Percentiles rank a stretch among this genome's conserved stretches.
Conservation (phyloP, 2,888 invertebrate species). For the Flexamia atlantica region DNA sequence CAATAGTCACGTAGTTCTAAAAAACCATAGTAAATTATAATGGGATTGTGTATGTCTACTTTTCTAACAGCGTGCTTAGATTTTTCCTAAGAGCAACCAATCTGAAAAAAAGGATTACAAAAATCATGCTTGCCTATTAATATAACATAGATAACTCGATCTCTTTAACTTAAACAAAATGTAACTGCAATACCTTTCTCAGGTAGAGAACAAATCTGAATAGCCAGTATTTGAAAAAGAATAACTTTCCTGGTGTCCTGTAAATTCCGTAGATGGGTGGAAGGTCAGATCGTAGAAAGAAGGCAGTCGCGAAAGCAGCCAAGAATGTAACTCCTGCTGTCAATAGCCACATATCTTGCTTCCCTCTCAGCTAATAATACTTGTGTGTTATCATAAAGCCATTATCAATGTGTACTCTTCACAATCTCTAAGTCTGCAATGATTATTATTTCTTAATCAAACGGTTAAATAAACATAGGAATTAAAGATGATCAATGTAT, state of each 20-base stretch:
- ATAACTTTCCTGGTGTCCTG: constrained; percentile 42
- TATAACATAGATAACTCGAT: too few relatives aligned
- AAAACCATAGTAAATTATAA: too few relatives aligned
- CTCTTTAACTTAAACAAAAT: too few relatives aligned
- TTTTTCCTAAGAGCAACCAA: too few relatives aligned
- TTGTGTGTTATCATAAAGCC: background rate
- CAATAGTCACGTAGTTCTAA: too few relatives aligned
- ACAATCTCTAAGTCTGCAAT: constrained; percentile 7
- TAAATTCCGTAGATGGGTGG: constrained; percentile 53
- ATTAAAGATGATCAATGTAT: background rate
- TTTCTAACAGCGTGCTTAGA: too few relatives aligned
- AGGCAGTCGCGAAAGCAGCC: background rate
- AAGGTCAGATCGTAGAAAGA: constrained; percentile 5
- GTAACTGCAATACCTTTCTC: constrained; percentile 49
- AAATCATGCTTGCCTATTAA: too few relatives aligned
- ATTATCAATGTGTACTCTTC: constrained; percentile 16
- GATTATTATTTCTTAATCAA: constrained; percentile 7
- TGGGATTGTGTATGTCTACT: too few relatives aligned
- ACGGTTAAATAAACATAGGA: background rate
- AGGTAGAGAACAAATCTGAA: constrained; percentile 42
- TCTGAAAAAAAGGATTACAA: too few relatives aligned
- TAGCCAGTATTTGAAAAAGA: constrained; percentile 56
- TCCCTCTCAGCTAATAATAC: background rate
- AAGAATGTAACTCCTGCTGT: constrained; percentile 1
- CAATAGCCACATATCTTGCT: constrained; percentile 24